Conservation (phyloP, 1,140 invertebrate species). For the Bombus sylvicola region DNA sequence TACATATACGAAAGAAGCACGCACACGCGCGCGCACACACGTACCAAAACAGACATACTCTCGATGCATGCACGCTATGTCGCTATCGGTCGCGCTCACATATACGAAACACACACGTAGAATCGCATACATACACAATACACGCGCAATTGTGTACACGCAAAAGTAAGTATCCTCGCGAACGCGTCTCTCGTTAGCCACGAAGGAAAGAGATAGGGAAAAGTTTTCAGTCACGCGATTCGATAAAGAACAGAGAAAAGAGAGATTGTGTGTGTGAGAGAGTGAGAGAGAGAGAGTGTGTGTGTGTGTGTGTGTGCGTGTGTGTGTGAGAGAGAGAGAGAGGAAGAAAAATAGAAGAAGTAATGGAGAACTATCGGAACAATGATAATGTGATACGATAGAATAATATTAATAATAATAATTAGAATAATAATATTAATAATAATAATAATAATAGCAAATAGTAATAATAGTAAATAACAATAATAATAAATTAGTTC, state of each 20-base stretch:
- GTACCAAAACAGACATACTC: not conserved
- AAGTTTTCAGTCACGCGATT: conserved; percentile 7
- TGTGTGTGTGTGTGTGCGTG: not conserved
- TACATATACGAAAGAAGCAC: not conserved
- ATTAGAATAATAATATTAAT: conserved; percentile 71
- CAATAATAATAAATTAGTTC: conserved; percentile 83
- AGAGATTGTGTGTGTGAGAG: not conserved
- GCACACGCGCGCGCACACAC: not conserved
- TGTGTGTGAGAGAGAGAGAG: conserved; percentile 2
- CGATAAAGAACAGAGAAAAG: not conserved
- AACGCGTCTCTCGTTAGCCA: conserved; percentile 6
- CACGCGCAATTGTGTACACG: conserved; percentile 24
- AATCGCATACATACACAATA: conserved; percentile 11
- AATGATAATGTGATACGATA: conserved; percentile 74
- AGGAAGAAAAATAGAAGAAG: conserved; percentile 40
- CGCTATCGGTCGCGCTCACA: conserved; percentile 16
- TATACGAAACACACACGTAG: not conserved
- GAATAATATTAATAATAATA: conserved; percentile 70
- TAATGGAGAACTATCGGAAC: conserved; percentile 67
- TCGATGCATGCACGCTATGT: conserved; percentile 25
- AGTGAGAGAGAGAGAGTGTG: not conserved
- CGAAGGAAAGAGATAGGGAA: not conserved
- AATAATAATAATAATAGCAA: conserved; percentile 74
- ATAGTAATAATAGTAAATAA: conserved; percentile 80
- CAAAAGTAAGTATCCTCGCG: conserved; percentile 22